Evolutionary conservation across 2,113 vertebrate species (phyloP).

Genomic region (Lamprologus lemairii): DNA sequence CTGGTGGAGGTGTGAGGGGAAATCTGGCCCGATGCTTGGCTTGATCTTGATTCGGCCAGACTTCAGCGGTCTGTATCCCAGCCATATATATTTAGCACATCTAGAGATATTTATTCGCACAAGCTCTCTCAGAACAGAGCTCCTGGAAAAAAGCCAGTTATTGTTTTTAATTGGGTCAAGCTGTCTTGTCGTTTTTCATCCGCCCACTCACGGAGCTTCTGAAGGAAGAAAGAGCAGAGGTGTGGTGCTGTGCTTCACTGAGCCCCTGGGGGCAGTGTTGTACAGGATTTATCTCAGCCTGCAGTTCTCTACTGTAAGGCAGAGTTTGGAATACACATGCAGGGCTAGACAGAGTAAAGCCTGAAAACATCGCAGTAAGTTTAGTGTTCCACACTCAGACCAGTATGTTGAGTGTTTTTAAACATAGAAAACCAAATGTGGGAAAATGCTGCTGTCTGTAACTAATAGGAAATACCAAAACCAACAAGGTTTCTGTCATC

Average conservation of each 20-base stretch:
- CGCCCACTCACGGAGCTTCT: constrained; percentile 15
- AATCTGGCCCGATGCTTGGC: neutral
- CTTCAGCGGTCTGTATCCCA: neutral
- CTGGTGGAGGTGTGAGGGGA: constrained; percentile 5
- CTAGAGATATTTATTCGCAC: constrained; percentile 15
- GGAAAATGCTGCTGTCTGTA: neutral
- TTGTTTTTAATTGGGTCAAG: constrained; percentile 54
- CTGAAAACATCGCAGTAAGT: neutral
- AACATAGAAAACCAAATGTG: neutral
- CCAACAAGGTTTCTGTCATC: neutral
- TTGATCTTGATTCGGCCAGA: constrained; percentile 25
- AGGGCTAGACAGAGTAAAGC: neutral
- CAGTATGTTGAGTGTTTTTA: neutral
- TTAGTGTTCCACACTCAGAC: neutral
- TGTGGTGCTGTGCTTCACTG: constrained; percentile 4
- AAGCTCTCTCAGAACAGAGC: neutral
- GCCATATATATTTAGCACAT: constrained; percentile 14
- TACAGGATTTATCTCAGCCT: constrained; percentile 10
- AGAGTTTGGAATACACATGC: neutral
- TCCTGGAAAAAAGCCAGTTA: constrained; percentile 14
- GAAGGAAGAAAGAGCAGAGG: neutral
- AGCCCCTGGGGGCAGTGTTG: constrained; percentile 60
- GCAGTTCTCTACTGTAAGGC: neutral
- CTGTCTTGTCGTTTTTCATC: constrained; percentile 28
- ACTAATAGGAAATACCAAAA: neutral